Evolutionary conservation across 1,140 invertebrate species (phyloP), one percentile per base, ranked within the genome.

Genomic region (Globodera ellingtonae): DNA sequence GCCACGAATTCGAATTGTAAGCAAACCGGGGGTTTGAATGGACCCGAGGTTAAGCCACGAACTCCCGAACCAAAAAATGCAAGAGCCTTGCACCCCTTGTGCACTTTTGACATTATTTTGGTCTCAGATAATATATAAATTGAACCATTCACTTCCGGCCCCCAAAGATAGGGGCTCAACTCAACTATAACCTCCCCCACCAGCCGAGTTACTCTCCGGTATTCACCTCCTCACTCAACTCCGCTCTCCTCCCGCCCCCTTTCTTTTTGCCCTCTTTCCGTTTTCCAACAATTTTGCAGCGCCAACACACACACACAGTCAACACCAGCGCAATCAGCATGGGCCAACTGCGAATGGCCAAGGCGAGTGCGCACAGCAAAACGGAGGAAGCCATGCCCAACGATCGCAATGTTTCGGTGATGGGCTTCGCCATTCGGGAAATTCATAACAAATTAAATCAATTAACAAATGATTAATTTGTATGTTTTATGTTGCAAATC

Each of bases 211-310:
- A 10, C 18, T 13, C 18, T 5, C 0, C 15, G 13, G 13, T n/a
- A 5, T 15, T 21, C 24, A 77, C 75, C 75, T 77, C 75, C 67
- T 77, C 75, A 10, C 56, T 77, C 24, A 77, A n/a, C 9, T 67
- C 48, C 47, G 47, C 50, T 77, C 46, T 65, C 10, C 21, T 65
- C 69, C 4, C 48, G 21, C 44, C 46, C 50, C 7, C 50, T 59
- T 59, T 59, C 10, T 59, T 59, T 18, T 0, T 13, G 10, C 18
- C 18, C 56, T 15, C 56, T 44, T 21, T 21, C 46, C 7, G n/a
- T 66, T 59, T 46, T 66, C 35, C 35, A 66, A 24, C 35, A 44
- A 18, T 21, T 50, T 77, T 70, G 24, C n/a, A 70, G 21, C 67
- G 65, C 75, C 62, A 77, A 35, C 24, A 77, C 15, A 62, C 62